phyloP scores from a whole-genome alignment of 35 echinoderm and acorn worm species.

The Diadema setosum region DNA sequence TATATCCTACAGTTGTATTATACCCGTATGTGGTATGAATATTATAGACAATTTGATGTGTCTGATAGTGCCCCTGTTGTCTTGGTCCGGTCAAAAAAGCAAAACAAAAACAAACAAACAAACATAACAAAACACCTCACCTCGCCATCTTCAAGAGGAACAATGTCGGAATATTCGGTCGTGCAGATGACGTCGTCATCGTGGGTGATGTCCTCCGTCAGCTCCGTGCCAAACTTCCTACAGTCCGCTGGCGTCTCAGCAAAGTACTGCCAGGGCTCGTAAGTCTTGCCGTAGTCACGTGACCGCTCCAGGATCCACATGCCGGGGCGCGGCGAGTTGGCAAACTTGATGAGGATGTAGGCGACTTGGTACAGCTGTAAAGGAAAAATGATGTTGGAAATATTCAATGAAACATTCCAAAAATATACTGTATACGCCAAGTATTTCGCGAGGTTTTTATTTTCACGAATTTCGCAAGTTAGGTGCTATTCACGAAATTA shows the following conservation, averaged over 20 bases:
- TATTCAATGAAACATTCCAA: no score
- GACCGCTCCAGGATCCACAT: constrained; percentile 90
- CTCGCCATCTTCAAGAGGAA: constrained; percentile 98
- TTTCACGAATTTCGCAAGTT: no score
- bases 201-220: constrained; percentile 39
- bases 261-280: constrained; percentile 97
- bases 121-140: constrained; percentile 1
- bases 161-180: constrained; percentile 90
- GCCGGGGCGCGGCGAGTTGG: constrained; percentile 90
- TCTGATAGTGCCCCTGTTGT: no score
- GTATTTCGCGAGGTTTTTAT: no score
- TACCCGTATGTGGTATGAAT: no score
- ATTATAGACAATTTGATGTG: no score
- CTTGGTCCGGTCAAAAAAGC: no score
- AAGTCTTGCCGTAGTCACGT: constrained; percentile 75
- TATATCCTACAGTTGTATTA: no score
- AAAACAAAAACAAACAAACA: neutral
- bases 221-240: constrained; percentile 75
- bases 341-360: constrained; percentile 93
- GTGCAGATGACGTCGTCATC: constrained; percentile 96
- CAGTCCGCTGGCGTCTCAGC: constrained; percentile 79
- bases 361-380: constrained; percentile 93
- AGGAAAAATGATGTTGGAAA: no score
- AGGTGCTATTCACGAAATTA: no score
- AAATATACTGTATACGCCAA: no score